Evolutionary conservation across 2,888 invertebrate genomes (phyloP).

Genomic region (Hesperia comma): DNA sequence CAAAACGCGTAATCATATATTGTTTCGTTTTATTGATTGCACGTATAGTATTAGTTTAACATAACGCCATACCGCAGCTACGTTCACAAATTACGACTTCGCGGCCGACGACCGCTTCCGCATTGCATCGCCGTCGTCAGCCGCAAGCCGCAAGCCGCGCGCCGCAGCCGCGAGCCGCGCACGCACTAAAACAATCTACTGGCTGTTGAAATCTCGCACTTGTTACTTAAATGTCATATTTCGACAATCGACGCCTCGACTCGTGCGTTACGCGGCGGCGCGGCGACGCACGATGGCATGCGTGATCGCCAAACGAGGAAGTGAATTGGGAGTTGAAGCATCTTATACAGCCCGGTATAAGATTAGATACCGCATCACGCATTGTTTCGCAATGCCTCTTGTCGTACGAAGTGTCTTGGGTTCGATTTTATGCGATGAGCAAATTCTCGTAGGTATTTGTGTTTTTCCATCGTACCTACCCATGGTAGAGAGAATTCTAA

Average conservation of each 20-base stretch:
- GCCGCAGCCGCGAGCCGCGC: constrained; percentile 38
- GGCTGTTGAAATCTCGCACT: not conserved
- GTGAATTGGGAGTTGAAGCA: too few relatives aligned
- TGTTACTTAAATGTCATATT: not conserved
- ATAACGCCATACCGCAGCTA: constrained; percentile 1
- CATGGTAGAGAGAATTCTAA: too few relatives aligned
- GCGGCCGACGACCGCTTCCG: constrained; percentile 46
- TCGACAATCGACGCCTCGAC: not conserved
- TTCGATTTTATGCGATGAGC: too few relatives aligned
- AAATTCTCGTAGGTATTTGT: too few relatives aligned
- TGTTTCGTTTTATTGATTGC: constrained; percentile 4
- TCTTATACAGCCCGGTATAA: too few relatives aligned
- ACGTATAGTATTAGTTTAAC: constrained; percentile 14
- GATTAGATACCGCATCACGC: too few relatives aligned
- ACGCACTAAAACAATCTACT: constrained; percentile 38
- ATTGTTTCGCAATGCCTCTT: too few relatives aligned
- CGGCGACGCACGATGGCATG: too few relatives aligned
- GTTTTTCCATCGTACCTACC: too few relatives aligned
- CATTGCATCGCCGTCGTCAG: constrained; percentile 40
- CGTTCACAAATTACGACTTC: constrained; percentile 47
- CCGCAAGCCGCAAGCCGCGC: constrained; percentile 29
- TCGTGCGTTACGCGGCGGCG: too few relatives aligned
- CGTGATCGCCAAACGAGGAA: not conserved
- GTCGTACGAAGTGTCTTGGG: too few relatives aligned
- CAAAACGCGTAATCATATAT: too few relatives aligned